These are phyloP conservation scores for Epistrophe grossulariae DNA, from an alignment of 2,888 invertebrate species.

Conservation along the genomic window DNA sequence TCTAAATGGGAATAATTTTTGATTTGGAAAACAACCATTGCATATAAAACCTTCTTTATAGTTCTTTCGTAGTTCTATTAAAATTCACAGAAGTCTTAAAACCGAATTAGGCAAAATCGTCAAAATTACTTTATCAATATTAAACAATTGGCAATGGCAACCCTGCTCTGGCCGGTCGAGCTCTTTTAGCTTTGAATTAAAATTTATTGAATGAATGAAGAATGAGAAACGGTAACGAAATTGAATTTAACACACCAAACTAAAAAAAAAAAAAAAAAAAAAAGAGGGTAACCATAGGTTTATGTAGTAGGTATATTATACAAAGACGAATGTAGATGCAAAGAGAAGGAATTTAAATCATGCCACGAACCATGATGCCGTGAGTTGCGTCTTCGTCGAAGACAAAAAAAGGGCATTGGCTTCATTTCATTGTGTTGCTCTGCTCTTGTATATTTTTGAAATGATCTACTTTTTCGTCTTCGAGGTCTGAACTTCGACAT, in stretches of 20 bases:
- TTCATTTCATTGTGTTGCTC: constrained; percentile 36
- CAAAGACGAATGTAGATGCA: background rate
- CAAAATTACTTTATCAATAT: background rate
- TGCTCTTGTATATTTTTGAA: constrained; percentile 14
- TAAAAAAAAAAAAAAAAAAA: background rate
- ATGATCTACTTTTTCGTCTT: constrained; percentile 46
- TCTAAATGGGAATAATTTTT: background rate
- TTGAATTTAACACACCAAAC: constrained; percentile 38
- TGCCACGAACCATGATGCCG: background rate
- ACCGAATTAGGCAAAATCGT: background rate
- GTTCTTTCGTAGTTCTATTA: background rate
- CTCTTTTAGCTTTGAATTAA: constrained; percentile 12
- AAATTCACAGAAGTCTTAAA: background rate
- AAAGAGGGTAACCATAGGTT: background rate
- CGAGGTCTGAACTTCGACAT: constrained; percentile 70
- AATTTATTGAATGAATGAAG: constrained; percentile 61
- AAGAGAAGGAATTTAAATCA: constrained; percentile 9
- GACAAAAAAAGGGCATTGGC: constrained; percentile 70
- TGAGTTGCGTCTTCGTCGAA: constrained; percentile 8
- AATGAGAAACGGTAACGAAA: constrained; percentile 70
- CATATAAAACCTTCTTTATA: background rate
- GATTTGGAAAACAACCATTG: background rate
- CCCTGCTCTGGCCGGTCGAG: background rate
- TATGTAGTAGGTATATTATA: no score
- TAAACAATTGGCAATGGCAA: background rate